Evolutionary conservation across 2,888 invertebrate genomes (phyloP), one percentile per base, ranked within the genome.

Genomic region (Scaptomyza flava): DNA sequence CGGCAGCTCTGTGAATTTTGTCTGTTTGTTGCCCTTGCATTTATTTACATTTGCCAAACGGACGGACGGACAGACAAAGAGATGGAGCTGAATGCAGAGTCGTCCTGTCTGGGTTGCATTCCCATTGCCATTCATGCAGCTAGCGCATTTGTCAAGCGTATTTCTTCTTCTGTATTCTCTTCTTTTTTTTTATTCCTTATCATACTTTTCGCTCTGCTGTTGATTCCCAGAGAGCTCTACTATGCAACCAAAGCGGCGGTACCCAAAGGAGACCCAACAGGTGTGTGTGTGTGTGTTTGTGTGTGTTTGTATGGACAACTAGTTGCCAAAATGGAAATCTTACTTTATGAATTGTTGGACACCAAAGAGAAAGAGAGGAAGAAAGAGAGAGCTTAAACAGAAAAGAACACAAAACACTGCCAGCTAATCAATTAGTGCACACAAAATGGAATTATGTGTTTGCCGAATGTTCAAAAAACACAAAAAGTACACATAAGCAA

Each of bases 21-120:
- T 3, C 2, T 23, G 14, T 53, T 57, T 68, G 64, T 58, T 59
- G 60, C 68, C 60, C 64, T 69, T 82, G 87, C 87, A 77, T 82
- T 83, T 88, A 86, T 87, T 87, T 80, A 83, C 84, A 88, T 82
- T 86, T 66, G 69, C 53, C 43, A 43, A 43, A 20, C 62, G 46
- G 58, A 63, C 68, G 51, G 14, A 33, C 11, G 14, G 47, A 23
- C 27, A 6, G 31, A 51, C 52, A 41, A 41, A 38, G 48, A 17
- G 43, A 41, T 20, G 17, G 47, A 59, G 33, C 70, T 33, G 82
- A 64, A 56, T 27, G 31, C 54, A 52, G 73, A 74, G 73, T 67
- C 73, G 43, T 23, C 14, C 36, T 77, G 73, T 74, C 73, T 74
- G 73, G 47, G 74, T 33, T 30, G 67, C 78, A 77, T 77, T 66